Evolutionary conservation across 2,888 invertebrate genomes (phyloP).

Genomic region (Nymphalis c-album): DNA sequence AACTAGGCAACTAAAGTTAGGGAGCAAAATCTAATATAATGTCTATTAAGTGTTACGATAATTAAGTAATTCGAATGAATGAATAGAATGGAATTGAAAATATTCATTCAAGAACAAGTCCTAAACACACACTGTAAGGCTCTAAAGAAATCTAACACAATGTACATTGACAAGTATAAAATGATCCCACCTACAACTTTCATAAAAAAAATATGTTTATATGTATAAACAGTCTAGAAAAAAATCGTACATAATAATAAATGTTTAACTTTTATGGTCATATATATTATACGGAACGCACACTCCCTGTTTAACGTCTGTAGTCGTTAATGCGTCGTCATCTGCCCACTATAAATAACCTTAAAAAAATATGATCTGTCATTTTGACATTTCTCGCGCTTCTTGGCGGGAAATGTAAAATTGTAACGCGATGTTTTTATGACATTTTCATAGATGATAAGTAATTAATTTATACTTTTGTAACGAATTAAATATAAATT

Average conservation of each 20-base stretch:
- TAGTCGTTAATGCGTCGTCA: constrained; percentile 10
- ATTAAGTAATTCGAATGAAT: too few relatives aligned
- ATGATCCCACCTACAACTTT: too few relatives aligned
- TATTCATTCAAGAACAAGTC: too few relatives aligned
- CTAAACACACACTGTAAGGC: too few relatives aligned
- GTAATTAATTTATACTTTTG: constrained; percentile 1
- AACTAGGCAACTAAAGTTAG: too few relatives aligned
- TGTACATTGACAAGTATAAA: too few relatives aligned
- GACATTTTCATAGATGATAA: constrained; percentile 13
- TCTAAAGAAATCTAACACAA: too few relatives aligned
- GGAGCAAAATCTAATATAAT: too few relatives aligned
- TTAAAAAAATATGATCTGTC: constrained; percentile 38
- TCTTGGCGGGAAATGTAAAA: constrained; percentile 26
- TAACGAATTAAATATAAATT: neutral
- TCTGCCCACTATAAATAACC: constrained; percentile 10
- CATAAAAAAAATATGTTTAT: too few relatives aligned
- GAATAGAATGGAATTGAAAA: too few relatives aligned
- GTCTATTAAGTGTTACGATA: too few relatives aligned
- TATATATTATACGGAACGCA: constrained; percentile 14
- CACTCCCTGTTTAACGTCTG: constrained; percentile 5
- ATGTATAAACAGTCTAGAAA: neutral
- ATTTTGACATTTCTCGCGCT: constrained; percentile 38
- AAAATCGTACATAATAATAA: neutral
- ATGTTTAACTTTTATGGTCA: neutral
- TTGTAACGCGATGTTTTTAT: constrained; percentile 14